Evolutionary conservation across 1,140 invertebrate genomes (phyloP).

Genomic region (Drosophila parabipectinata): DNA sequence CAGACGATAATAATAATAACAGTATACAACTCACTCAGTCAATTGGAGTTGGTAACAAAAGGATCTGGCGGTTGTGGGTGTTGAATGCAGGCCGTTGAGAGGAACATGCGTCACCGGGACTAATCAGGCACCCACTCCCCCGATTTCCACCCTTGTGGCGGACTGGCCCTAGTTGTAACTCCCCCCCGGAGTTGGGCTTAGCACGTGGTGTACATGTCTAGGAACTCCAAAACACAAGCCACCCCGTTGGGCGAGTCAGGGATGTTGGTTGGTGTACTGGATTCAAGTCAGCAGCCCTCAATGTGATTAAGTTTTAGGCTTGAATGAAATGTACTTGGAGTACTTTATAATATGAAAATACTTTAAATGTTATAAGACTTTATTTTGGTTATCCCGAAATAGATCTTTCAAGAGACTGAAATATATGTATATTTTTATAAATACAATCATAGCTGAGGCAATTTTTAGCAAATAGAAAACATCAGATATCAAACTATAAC

Average conservation of each 20-base stretch:
- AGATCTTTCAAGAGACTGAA: too few relatives aligned
- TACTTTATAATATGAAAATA: neutral
- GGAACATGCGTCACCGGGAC: constrained; percentile 65
- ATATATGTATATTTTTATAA: too few relatives aligned
- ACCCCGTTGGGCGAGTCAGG: constrained; percentile 58
- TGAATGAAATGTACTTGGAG: constrained; percentile 16
- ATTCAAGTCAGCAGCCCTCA: neutral
- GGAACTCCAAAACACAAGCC: constrained; percentile 67
- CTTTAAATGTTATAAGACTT: too few relatives aligned
- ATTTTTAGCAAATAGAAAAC: neutral
- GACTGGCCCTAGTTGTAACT: neutral
- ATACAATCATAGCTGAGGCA: neutral
- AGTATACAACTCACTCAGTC: constrained; percentile 62
- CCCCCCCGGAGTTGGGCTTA: constrained; percentile 28
- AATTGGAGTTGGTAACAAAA: constrained; percentile 62
- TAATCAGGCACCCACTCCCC: constrained; percentile 58
- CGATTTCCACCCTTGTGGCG: neutral
- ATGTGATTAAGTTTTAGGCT: constrained; percentile 10
- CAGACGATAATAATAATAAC: constrained; percentile 79
- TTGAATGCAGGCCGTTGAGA: constrained; percentile 62
- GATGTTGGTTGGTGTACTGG: constrained; percentile 11
- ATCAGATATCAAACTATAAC: neutral
- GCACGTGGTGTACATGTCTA: constrained; percentile 69
- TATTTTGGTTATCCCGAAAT: too few relatives aligned
- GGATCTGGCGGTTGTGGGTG: constrained; percentile 31